Evolutionary conservation across 2,888 invertebrate species (phyloP).

Genomic region (Koerneria pararmatus): DNA sequence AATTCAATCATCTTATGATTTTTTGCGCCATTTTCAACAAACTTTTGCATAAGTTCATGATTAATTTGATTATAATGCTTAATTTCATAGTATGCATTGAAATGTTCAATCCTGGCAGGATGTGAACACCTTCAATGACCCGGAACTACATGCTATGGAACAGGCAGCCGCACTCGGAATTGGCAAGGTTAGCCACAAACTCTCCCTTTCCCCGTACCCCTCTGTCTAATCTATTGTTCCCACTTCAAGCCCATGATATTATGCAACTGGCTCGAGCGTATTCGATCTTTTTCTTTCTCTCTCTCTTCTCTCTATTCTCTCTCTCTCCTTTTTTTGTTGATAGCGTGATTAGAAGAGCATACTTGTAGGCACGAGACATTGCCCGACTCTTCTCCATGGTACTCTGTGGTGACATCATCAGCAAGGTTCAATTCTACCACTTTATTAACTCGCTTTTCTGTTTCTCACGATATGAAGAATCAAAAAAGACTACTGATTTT

Average conservation of each 20-base stretch:
- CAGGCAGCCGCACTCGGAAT: conserved; percentile 49
- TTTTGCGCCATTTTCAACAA: too few relatives aligned
- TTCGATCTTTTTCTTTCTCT: neutral
- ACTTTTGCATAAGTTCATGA: too few relatives aligned
- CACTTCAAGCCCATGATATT: too few relatives aligned
- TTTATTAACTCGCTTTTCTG: too few relatives aligned
- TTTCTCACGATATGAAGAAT: too few relatives aligned
- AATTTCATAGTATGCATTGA: conserved; percentile 16
- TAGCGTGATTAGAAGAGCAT: too few relatives aligned
- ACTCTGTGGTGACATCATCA: conserved; percentile 49
- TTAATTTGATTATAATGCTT: too few relatives aligned
- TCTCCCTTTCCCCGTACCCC: neutral
- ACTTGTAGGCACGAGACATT: conserved; percentile 45
- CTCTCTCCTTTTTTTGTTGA: neutral
- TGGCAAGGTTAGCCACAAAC: conserved; percentile 15
- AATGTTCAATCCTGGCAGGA: conserved; percentile 30
- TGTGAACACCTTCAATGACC: conserved; percentile 55
- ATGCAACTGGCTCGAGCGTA: neutral
- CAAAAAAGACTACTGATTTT: too few relatives aligned
- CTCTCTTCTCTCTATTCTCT: neutral
- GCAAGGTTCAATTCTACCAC: too few relatives aligned
- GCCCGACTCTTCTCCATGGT: conserved; percentile 50
- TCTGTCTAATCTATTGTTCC: neutral
- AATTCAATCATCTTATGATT: too few relatives aligned
- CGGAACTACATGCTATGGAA: conserved; percentile 51